A percentile compares a stretch with the other conserved stretches of the same genome.
Evolutionary conservation across 2,113 vertebrate species (phyloP).

Genomic region (Chlorodrepanis virens): DNA sequence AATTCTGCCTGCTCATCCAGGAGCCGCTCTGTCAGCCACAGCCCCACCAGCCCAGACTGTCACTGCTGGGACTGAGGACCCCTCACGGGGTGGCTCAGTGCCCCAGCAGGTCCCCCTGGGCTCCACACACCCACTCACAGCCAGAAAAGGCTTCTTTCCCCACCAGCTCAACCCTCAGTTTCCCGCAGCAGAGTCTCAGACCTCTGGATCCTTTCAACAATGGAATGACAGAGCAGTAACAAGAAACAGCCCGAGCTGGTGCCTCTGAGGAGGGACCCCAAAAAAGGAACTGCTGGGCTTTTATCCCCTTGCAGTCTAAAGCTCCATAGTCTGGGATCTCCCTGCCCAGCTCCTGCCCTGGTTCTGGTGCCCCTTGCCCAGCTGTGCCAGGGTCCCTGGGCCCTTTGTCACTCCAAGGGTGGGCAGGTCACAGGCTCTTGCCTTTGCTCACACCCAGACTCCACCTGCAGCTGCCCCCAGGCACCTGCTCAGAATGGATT

Average conservation of each 20-base stretch:
- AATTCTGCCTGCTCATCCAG: not conserved
- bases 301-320: not conserved
- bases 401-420: fast-evolving
- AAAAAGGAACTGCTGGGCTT: not conserved
- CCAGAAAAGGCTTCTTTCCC: not conserved
- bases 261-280: not conserved
- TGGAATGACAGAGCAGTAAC: not conserved
- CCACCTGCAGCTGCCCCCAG: not conserved
- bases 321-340: not conserved
- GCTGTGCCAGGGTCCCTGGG: not conserved
- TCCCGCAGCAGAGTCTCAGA: not conserved
- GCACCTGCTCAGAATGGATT: not conserved
- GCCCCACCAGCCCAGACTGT: not conserved
- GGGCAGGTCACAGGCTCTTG: not conserved
- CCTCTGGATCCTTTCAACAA: not conserved
- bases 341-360: not conserved
- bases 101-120: not conserved
- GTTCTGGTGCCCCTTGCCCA: not conserved
- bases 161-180: fast-evolving
- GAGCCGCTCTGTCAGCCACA: not conserved
- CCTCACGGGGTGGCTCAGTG: fast-evolving
- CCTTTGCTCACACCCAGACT: not conserved
- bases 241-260: not conserved
- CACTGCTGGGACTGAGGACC: not conserved
- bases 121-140: not conserved